These are phyloP conservation scores for Mythimna impura DNA, from an alignment of 2,888 invertebrate genomes.

Conservation along the genomic window DNA sequence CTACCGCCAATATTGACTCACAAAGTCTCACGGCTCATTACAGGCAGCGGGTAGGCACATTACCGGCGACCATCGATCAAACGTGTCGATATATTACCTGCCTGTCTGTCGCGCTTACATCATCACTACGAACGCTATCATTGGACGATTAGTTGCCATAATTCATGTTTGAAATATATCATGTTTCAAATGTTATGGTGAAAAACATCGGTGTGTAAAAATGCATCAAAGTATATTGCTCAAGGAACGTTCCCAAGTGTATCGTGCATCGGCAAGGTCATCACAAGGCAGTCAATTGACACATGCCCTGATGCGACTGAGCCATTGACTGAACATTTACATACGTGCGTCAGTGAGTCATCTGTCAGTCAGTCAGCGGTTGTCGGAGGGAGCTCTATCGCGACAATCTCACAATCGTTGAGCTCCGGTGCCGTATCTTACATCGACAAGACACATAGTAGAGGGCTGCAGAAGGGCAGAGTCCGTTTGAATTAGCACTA, in stretches of 20 bases:
- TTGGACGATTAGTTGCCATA: constrained; percentile 13
- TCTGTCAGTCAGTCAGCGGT: constrained; percentile 10
- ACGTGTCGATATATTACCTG: constrained; percentile 24
- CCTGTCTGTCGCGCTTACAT: not conserved
- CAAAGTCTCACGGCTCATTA: constrained; percentile 11
- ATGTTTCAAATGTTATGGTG: not conserved
- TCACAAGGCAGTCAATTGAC: constrained; percentile 11
- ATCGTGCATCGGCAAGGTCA: constrained; percentile 9
- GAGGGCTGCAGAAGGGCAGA: constrained; percentile 28
- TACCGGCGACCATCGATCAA: constrained; percentile 31
- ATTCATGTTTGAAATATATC: constrained; percentile 1
- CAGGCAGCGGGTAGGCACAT: constrained; percentile 4
- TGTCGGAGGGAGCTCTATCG: constrained; percentile 48
- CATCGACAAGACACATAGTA: constrained; percentile 23
- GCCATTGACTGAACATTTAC: constrained; percentile 43
- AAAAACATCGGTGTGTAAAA: not conserved
- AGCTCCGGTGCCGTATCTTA: constrained; percentile 57
- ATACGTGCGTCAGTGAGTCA: constrained; percentile 51
- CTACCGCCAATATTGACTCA: constrained; percentile 11
- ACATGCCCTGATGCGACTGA: not conserved
- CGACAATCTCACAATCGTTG: constrained; percentile 51
- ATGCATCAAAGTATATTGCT: not conserved
- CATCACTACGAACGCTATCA: not conserved
- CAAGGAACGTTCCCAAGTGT: constrained; percentile 6
- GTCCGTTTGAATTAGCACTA: not conserved